Conservation (phyloP, 2,888 invertebrate genomes). For the Aelia acuminata region DNA sequence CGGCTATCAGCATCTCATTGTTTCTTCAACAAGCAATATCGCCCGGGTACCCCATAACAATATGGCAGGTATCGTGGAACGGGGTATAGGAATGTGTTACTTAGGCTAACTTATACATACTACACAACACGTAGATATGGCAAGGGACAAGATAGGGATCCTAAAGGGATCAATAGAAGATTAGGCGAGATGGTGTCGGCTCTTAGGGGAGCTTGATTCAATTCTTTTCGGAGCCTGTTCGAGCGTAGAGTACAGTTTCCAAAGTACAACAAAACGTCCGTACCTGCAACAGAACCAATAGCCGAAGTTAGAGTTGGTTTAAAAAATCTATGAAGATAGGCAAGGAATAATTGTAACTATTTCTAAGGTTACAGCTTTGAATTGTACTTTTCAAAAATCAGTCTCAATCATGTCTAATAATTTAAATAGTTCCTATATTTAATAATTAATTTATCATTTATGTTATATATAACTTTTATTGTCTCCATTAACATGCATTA, state of each 20-base stretch:
- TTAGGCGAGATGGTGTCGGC: background rate
- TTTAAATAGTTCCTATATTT: too few species aligned
- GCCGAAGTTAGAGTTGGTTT: background rate
- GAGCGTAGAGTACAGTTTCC: background rate
- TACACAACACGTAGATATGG: constrained; percentile 9
- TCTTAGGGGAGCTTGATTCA: constrained; percentile 23
- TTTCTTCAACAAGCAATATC: constrained; percentile 47
- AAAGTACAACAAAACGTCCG: background rate
- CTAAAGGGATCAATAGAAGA: constrained; percentile 40
- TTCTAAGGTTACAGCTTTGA: too few species aligned
- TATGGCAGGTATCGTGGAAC: constrained; percentile 18
- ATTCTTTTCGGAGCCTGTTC: background rate
- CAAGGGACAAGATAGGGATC: constrained; percentile 8
- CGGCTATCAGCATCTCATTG: constrained; percentile 44
- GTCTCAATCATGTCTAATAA: too few species aligned
- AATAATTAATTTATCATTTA: too few species aligned
- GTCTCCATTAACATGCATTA: too few species aligned
- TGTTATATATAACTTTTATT: too few species aligned
- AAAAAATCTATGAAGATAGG: too few species aligned
- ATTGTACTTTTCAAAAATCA: too few species aligned
- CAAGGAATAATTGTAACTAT: too few species aligned
- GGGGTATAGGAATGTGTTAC: constrained; percentile 14
- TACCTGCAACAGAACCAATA: background rate
- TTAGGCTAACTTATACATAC: background rate
- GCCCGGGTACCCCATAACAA: background rate